Conservation (phyloP, 2,797 vertebrate species). For the Labroides dimidiatus region DNA sequence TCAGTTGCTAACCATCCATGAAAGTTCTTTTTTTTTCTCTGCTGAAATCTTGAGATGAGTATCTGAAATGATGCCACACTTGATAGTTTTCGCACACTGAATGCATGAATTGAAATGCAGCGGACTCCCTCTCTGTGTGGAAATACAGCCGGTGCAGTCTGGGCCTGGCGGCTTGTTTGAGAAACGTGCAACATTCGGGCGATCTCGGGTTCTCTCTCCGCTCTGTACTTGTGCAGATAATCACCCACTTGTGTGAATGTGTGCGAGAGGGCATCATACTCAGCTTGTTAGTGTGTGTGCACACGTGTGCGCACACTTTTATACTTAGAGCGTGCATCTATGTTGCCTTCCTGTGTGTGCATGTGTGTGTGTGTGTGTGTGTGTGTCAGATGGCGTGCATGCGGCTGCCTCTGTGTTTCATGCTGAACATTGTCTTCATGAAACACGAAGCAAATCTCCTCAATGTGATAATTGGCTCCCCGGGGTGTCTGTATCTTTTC, state of each 20-base stretch:
- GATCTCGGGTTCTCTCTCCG: constrained; percentile 58
- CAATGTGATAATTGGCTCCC: constrained; percentile 85
- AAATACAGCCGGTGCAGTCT: constrained; percentile 40
- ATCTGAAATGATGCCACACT: constrained; percentile 27
- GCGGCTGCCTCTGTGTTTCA: constrained; percentile 46
- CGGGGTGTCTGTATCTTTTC: constrained; percentile 75
- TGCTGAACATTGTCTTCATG: constrained; percentile 77
- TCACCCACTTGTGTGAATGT: constrained; percentile 70
- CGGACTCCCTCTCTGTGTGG: constrained; percentile 38
- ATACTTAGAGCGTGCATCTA: constrained; percentile 47
- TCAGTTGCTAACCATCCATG: constrained; percentile 6
- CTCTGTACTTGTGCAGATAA: constrained; percentile 66
- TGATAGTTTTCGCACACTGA: constrained; percentile 16
- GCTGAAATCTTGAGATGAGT: constrained; percentile 16
- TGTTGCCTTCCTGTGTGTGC: constrained; percentile 2
- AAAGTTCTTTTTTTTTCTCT: constrained; percentile 4
- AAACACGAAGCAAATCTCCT: constrained; percentile 81
- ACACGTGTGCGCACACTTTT: constrained; percentile 53
- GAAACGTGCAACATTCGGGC: constrained; percentile 58
- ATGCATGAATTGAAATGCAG: constrained; percentile 51
- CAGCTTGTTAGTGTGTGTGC: constrained; percentile 13
- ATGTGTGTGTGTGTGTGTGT: neutral
- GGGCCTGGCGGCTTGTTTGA: constrained; percentile 52
- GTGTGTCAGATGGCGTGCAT: neutral
- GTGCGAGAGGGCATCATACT: constrained; percentile 54